Evolutionary conservation across 2,888 invertebrate species (phyloP).

Genomic region (Arge pagana): DNA sequence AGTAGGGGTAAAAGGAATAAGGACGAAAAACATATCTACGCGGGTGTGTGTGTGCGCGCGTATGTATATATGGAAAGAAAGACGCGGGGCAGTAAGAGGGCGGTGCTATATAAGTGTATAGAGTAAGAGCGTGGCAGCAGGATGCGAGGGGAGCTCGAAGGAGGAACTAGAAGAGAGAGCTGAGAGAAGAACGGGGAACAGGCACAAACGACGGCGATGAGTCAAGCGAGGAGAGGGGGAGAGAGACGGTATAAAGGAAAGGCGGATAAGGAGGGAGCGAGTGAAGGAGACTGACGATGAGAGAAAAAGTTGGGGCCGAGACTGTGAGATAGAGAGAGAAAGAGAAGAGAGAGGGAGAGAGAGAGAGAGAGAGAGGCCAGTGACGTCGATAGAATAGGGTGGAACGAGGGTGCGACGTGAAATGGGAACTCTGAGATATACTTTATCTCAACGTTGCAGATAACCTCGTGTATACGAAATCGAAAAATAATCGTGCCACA

Average conservation of each 20-base stretch:
- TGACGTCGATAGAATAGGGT: conserved; percentile 3
- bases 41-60: not conserved
- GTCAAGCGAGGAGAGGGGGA: conserved; percentile 30
- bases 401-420: conserved; percentile 2
- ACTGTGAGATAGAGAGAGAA: not conserved
- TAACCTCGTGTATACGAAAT: no score
- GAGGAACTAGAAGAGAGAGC: conserved; percentile 33
- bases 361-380: conserved; percentile 9
- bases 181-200: conserved; percentile 33
- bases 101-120: conserved; percentile 14
- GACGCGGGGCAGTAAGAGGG: conserved; percentile 28
- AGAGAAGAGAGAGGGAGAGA: not conserved
- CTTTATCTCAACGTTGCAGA: no score
- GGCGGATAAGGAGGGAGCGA: conserved; percentile 18
- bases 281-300: conserved; percentile 6
- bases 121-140: not conserved
- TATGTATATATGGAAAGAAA: conserved; percentile 7
- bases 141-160: conserved; percentile 30
- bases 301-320: conserved; percentile 12
- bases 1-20: conserved; percentile 17
- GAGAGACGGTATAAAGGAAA: conserved; percentile 21
- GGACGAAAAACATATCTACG: conserved; percentile 27
- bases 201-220: conserved; percentile 32
- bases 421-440: no score
- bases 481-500: no score